phyloP scores from a whole-genome alignment of 92 coral and sea anemone species.

The Zoanthus gigantus region DNA sequence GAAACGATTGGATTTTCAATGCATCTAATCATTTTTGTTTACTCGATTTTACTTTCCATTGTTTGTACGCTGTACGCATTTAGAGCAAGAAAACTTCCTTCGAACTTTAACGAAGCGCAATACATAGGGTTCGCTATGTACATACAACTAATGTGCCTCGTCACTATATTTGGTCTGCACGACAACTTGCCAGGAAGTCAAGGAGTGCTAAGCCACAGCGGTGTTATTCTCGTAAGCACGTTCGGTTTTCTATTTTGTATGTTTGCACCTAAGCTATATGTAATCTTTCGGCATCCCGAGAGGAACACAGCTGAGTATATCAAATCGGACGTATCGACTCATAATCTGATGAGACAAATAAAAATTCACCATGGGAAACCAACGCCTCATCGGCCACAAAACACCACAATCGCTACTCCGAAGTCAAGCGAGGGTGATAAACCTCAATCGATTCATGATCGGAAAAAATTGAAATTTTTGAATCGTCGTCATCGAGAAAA shows the following conservation, averaged over 20 bases:
- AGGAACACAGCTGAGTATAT: conserved; percentile 79
- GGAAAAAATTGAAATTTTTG: background rate
- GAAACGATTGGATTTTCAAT: conserved; percentile 43
- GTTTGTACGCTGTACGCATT: conserved; percentile 76
- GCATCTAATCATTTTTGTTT: conserved; percentile 44
- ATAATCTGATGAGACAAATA: conserved; percentile 43
- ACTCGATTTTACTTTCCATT: conserved; percentile 60
- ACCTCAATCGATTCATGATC: background rate
- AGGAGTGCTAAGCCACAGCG: conserved; percentile 22
- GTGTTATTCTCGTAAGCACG: conserved; percentile 50
- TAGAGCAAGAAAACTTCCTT: conserved; percentile 81
- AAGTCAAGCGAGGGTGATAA: background rate
- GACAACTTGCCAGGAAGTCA: conserved; percentile 43
- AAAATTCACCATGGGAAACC: conserved; percentile 28
- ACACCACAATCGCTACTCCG: background rate
- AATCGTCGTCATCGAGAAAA: background rate
- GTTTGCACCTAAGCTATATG: conserved; percentile 74
- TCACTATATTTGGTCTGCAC: conserved; percentile 28
- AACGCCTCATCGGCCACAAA: background rate
- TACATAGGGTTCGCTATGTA: conserved; percentile 84
- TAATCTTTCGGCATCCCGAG: conserved; percentile 73
- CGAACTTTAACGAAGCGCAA: conserved; percentile 81
- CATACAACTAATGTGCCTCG: conserved; percentile 64
- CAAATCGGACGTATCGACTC: conserved; percentile 73
- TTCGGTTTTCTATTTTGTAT: conserved; percentile 75